These are phyloP conservation scores for Nibea albiflora DNA, from an alignment of 2,113 vertebrate genomes.

Conservation along the genomic window DNA sequence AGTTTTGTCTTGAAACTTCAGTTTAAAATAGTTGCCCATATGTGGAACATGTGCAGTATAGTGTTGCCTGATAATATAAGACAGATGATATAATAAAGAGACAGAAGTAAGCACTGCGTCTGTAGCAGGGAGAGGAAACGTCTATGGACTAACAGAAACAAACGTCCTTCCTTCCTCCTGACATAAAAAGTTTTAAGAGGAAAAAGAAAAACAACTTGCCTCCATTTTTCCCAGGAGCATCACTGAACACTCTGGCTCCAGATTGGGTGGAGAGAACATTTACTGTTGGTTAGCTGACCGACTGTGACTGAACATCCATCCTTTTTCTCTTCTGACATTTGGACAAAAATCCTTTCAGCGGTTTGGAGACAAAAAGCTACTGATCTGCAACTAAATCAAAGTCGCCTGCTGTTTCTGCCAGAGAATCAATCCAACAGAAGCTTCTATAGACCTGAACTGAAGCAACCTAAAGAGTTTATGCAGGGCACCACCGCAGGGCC, in stretches of 20 bases:
- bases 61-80: no score
- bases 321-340: conserved; percentile 2
- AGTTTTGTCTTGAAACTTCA: no score
- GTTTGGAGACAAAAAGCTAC: conserved; percentile 5
- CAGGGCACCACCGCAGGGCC: neutral
- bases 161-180: neutral
- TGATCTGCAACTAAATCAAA: conserved; percentile 18
- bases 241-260: neutral
- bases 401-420: neutral
- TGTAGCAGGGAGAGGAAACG: neutral
- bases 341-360: conserved; percentile 12
- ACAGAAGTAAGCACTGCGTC: neutral
- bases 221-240: neutral
- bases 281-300: neutral
- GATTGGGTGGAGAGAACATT: neutral
- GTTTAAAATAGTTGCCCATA: no score
- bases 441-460: neutral
- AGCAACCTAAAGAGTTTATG: neutral
- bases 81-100: no score
- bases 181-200: neutral
- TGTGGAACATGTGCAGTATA: no score
- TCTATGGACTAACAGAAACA: neutral
- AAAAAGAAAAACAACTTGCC: neutral
- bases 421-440: neutral
- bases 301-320: conserved; percentile 16